Conservation (phyloP, 2,888 invertebrate genomes). For the Ethmia dodecea region DNA sequence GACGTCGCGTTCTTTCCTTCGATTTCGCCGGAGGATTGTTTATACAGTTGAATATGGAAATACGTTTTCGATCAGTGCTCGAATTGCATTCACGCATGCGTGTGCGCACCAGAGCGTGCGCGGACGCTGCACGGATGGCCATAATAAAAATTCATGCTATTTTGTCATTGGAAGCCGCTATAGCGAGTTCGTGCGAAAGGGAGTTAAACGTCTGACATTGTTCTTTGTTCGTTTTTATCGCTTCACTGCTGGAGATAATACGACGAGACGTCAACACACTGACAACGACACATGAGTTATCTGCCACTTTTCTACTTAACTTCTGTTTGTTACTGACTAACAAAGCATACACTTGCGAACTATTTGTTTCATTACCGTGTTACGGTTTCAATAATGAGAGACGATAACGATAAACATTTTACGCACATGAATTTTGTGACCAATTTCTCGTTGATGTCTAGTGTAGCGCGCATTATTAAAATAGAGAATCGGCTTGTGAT, state of each 20-base stretch:
- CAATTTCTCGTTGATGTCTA: no score
- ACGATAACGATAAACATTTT: no score
- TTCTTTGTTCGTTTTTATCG: slow-evolving; percentile 76
- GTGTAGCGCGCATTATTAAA: no score
- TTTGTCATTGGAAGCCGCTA: slow-evolving; percentile 59
- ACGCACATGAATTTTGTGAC: no score
- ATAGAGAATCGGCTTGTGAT: no score
- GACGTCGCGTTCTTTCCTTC: slow-evolving; percentile 34
- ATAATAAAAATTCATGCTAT: slow-evolving; percentile 54
- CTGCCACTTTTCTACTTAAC: slow-evolving; percentile 68
- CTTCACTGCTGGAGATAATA: slow-evolving; percentile 69
- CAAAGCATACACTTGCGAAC: slow-evolving; percentile 45
- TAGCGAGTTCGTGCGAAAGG: slow-evolving; percentile 65
- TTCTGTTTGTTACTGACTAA: slow-evolving; percentile 46
- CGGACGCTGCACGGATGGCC: slow-evolving; percentile 39
- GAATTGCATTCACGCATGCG: slow-evolving; percentile 50
- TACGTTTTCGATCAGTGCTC: slow-evolving; percentile 44
- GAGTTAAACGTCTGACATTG: slow-evolving; percentile 66
- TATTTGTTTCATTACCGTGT: slow-evolving; percentile 38
- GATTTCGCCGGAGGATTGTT: slow-evolving; percentile 56
- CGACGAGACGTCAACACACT: slow-evolving; percentile 42
- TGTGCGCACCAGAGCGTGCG: slow-evolving; percentile 41
- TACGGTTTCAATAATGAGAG: neutral
- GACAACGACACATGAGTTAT: slow-evolving; percentile 54
- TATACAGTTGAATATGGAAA: slow-evolving; percentile 56